Evolutionary conservation across 2,113 vertebrate genomes (phyloP).

Genomic region (Aix galericulata): DNA sequence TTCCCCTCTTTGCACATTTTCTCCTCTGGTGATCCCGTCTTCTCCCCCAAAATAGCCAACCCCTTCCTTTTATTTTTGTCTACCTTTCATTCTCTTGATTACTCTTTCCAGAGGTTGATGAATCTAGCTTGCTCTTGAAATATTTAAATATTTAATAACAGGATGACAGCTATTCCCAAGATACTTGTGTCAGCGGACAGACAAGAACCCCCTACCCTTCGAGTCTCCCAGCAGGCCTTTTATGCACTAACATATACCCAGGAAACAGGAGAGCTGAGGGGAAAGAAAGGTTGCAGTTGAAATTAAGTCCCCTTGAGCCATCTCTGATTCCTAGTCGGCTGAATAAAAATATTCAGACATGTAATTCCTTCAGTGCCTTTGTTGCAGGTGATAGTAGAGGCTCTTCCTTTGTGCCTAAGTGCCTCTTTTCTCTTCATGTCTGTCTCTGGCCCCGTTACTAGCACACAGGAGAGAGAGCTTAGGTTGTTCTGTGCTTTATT

Average conservation of each 20-base stretch:
- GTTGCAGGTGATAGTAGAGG: slow-evolving; percentile 52
- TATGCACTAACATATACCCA: slow-evolving; percentile 59
- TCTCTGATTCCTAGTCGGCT: slow-evolving; percentile 56
- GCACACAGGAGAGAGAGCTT: neutral
- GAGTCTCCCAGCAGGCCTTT: slow-evolving; percentile 69
- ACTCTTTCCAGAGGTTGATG: slow-evolving; percentile 70
- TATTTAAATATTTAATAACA: slow-evolving; percentile 77
- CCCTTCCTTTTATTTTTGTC: slow-evolving; percentile 60
- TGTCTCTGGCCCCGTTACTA: slow-evolving; percentile 2
- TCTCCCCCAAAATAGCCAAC: slow-evolving; percentile 36
- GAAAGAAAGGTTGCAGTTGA: slow-evolving; percentile 68
- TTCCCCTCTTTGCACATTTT: slow-evolving; percentile 38
- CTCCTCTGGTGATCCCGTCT: slow-evolving; percentile 48
- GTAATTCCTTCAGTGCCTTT: slow-evolving; percentile 62
- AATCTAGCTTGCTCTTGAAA: slow-evolving; percentile 72
- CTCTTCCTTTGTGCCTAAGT: slow-evolving; percentile 50
- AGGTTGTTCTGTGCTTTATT: slow-evolving; percentile 3
- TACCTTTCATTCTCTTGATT: slow-evolving; percentile 71
- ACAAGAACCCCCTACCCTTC: slow-evolving; percentile 68
- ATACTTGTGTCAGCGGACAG: slow-evolving; percentile 65
- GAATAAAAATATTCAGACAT: slow-evolving; percentile 62
- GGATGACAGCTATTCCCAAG: slow-evolving; percentile 70
- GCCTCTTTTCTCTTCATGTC: slow-evolving; percentile 12
- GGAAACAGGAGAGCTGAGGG: slow-evolving; percentile 60
- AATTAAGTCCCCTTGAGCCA: slow-evolving; percentile 70